phyloP scores from a whole-genome alignment of 2,113 vertebrate genomes.

The Gymnarchus niloticus region DNA sequence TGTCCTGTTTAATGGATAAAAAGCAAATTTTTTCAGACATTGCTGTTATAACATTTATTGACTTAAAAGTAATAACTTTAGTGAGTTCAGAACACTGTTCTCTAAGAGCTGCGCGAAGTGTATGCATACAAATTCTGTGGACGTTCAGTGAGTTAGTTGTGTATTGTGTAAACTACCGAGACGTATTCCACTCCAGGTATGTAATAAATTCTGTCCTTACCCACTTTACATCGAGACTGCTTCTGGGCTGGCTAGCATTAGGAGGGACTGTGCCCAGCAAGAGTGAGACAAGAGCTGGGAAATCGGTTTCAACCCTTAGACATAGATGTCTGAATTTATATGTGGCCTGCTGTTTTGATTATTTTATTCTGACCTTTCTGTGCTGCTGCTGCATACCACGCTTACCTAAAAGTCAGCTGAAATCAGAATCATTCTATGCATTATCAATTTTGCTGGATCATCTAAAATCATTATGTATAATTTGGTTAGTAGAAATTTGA shows the following conservation, averaged over 20 bases:
- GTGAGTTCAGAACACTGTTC: neutral
- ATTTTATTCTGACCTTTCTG: neutral
- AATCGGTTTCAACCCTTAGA: neutral
- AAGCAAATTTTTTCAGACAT: neutral
- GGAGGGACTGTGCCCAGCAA: neutral
- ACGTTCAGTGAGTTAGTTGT: conserved; percentile 36
- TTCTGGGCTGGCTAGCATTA: neutral
- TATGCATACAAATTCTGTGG: too few relatives aligned
- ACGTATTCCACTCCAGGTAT: conserved; percentile 26
- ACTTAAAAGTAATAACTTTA: neutral
- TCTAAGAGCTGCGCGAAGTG: neutral
- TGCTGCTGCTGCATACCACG: too few relatives aligned
- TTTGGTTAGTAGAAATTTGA: neutral
- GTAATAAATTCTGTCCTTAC: conserved; percentile 31
- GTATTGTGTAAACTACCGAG: conserved; percentile 33
- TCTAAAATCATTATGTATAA: too few relatives aligned
- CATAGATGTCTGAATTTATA: neutral
- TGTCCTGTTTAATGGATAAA: neutral
- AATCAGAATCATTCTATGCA: too few relatives aligned
- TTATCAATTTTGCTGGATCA: neutral
- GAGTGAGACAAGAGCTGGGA: neutral
- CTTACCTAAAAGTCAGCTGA: neutral
- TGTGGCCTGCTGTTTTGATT: neutral
- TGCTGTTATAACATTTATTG: neutral
- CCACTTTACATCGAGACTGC: conserved; percentile 28